These are phyloP conservation scores for Anomalospiza imberbis DNA, from an alignment of 2,797 vertebrate species.

Conservation along the genomic window DNA sequence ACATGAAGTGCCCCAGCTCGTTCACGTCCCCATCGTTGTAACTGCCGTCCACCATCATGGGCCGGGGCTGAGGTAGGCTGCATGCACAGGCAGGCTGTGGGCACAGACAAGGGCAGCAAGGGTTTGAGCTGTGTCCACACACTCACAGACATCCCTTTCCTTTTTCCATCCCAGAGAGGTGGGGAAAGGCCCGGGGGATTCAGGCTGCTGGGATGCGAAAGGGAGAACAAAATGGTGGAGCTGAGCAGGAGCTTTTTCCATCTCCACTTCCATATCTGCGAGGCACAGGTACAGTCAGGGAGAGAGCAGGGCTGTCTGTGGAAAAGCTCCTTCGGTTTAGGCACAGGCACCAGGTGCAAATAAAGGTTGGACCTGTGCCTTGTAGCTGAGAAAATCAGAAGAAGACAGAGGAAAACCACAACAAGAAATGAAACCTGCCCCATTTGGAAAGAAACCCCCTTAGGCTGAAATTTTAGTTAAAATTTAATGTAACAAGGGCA, in stretches of 20 bases:
- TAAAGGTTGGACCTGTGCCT: background rate
- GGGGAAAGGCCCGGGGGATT: background rate
- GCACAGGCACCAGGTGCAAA: background rate
- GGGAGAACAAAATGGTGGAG: rapidly evolving
- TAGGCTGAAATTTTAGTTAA: background rate
- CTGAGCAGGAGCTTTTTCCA: background rate
- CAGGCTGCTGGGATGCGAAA: background rate
- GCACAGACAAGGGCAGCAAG: background rate
- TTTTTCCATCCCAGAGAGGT: background rate
- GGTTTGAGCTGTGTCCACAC: background rate
- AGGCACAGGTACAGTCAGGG: background rate
- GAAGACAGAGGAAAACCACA: background rate
- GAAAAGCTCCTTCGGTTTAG: background rate
- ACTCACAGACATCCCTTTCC: background rate
- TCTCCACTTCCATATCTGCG: background rate
- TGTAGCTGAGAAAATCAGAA: background rate
- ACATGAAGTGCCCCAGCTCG: conserved; percentile 78
- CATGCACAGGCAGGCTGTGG: conserved; percentile 83
- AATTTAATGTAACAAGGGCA: background rate
- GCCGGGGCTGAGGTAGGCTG: conserved; percentile 74
- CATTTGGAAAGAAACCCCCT: background rate
- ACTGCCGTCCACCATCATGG: conserved; percentile 78
- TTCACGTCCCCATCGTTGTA: conserved; percentile 84
- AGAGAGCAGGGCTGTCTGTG: background rate
- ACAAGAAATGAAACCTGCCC: background rate